Percentiles rank a stretch among this genome's conserved stretches.
Conservation (phyloP, 2,797 vertebrate genomes). For the Gadopsis bispinosus region DNA sequence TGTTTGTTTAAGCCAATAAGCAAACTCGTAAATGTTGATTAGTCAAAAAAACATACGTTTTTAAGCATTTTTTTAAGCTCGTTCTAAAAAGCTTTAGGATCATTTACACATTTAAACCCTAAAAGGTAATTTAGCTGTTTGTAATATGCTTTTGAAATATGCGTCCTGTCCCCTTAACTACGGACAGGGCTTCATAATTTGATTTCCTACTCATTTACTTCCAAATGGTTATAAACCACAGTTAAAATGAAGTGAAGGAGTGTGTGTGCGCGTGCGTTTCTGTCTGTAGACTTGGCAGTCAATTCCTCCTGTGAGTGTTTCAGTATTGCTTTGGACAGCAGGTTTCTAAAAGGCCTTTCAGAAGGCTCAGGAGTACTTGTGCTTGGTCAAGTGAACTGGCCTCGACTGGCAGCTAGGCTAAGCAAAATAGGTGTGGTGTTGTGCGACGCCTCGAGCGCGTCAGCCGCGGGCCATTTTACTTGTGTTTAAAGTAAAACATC, state of each 20-base stretch:
- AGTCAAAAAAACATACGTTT: background rate
- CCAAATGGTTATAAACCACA: conserved; percentile 84
- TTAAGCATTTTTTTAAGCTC: conserved; percentile 46
- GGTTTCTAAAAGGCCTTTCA: conserved; percentile 85
- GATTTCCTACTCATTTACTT: conserved; percentile 83
- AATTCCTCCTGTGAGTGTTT: conserved; percentile 81
- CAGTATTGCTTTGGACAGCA: conserved; percentile 86
- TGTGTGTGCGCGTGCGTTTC: conserved; percentile 23
- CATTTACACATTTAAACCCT: conserved; percentile 72
- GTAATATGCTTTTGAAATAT: conserved; percentile 70
- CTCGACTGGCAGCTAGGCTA: conserved; percentile 76
- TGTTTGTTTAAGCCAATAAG: conserved; percentile 16
- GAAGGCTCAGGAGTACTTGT: conserved; percentile 80
- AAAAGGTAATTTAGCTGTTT: conserved; percentile 63
- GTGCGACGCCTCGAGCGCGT: conserved; percentile 54
- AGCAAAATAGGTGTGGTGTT: conserved; percentile 81
- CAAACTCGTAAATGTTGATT: background rate
- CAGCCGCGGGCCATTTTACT: conserved; percentile 45
- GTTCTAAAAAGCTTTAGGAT: conserved; percentile 47
- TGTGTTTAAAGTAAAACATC: conserved; percentile 35
- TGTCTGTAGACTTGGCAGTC: conserved; percentile 71
- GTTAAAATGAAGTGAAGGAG: conserved; percentile 80
- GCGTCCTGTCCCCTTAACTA: conserved; percentile 75
- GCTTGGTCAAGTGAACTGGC: conserved; percentile 85
- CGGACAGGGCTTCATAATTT: conserved; percentile 80